Percentiles rank a stretch among this genome's conserved stretches.
Evolutionary conservation across 2,113 vertebrate genomes (phyloP).

Genomic region (Maylandia zebra): DNA sequence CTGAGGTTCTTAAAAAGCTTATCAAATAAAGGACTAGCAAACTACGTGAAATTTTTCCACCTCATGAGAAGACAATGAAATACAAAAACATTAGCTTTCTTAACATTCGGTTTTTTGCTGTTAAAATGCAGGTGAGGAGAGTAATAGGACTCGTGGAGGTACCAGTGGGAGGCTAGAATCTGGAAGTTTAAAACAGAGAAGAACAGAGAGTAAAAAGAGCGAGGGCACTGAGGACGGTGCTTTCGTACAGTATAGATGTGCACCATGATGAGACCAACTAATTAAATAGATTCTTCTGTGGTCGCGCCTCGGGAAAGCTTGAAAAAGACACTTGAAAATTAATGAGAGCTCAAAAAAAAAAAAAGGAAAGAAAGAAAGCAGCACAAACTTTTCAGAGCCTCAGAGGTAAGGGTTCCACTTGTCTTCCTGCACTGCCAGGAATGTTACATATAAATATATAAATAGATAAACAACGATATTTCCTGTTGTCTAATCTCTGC

Average conservation of each 20-base stretch:
- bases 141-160: background rate
- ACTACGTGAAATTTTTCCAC: conserved; percentile 9
- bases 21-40: conserved; percentile 28
- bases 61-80: conserved; percentile 17
- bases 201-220: conserved; percentile 15
- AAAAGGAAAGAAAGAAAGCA: background rate
- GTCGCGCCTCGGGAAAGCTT: conserved; percentile 61
- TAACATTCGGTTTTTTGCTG: background rate
- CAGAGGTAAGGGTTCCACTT: conserved; percentile 40
- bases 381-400: conserved; percentile 25
- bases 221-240: conserved; percentile 55
- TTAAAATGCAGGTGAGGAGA: conserved; percentile 26
- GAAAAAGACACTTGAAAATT: conserved; percentile 66
- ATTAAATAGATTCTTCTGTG: conserved; percentile 69
- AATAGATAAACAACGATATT: conserved; percentile 18
- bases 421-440: conserved; percentile 2
- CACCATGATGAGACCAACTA: conserved; percentile 59
- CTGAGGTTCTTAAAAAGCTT: conserved; percentile 37
- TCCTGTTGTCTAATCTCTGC: background rate
- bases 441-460: conserved; percentile 14
- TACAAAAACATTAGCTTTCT: conserved; percentile 6
- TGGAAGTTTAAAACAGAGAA: conserved; percentile 11
- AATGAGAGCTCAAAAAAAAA: conserved; percentile 55
- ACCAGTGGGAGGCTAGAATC: background rate
- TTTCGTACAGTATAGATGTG: conserved; percentile 56